Percentiles rank a stretch among this genome's conserved stretches.
Evolutionary conservation across 2,888 invertebrate species (phyloP).

Genomic region (Cheilosia vulpina): DNA sequence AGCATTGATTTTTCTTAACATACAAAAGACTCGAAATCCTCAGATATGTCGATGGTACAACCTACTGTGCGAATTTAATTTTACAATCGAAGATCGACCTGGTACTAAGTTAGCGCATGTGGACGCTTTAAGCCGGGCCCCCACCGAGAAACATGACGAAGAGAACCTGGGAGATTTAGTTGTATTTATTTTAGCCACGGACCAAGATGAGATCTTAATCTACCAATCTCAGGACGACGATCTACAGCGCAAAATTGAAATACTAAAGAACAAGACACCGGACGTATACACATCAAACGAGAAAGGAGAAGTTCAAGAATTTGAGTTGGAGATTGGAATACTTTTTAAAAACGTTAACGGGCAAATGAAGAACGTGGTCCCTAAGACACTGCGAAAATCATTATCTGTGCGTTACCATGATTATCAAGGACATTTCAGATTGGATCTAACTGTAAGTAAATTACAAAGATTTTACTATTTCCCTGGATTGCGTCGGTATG

Average conservation of each 20-base stretch:
- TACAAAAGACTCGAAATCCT: conserved; percentile 14
- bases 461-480: conserved; percentile 13
- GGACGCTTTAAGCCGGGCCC: conserved; percentile 17
- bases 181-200: neutral
- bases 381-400: conserved; percentile 8
- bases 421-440: neutral
- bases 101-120: conserved; percentile 22
- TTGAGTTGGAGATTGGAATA: conserved; percentile 1
- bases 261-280: neutral
- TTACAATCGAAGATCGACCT: conserved; percentile 26
- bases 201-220: conserved; percentile 17
- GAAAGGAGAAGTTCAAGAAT: neutral
- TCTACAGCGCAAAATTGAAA: conserved; percentile 1
- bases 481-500: conserved; percentile 2
- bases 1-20: too few relatives aligned
- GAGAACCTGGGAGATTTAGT: neutral
- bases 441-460: neutral
- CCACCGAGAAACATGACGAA: neutral
- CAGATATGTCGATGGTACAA: conserved; percentile 39
- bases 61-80: conserved; percentile 24
- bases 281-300: neutral
- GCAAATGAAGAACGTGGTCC: neutral
- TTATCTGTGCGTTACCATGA: neutral
- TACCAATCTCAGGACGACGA: conserved; percentile 29
- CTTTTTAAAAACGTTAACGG: conserved; percentile 9